Evolutionary conservation across 2,113 vertebrate genomes (phyloP).

Genomic region (Oreocharis arfaki): DNA sequence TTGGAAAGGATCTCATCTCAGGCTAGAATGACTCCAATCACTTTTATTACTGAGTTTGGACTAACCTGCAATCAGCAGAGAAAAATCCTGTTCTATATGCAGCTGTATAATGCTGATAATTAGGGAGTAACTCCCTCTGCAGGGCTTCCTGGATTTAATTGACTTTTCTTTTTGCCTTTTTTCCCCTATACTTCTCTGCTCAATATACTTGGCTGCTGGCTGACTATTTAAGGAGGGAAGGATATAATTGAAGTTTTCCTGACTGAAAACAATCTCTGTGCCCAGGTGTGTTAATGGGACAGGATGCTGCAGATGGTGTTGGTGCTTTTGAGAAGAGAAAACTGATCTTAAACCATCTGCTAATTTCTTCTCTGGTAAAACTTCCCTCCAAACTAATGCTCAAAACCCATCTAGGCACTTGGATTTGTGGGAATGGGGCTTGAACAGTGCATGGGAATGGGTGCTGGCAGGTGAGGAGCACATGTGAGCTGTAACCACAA

Average conservation of each 20-base stretch:
- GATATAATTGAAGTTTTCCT: neutral
- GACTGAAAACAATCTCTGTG: neutral
- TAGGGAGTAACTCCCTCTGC: neutral
- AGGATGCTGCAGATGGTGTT: neutral
- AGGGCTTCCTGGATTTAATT: neutral
- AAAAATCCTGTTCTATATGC: neutral
- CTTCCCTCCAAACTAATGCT: neutral
- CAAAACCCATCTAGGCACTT: neutral
- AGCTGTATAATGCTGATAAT: neutral
- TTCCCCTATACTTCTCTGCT: neutral
- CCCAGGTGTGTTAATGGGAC: neutral
- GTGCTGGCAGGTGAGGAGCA: neutral
- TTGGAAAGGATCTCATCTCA: neutral
- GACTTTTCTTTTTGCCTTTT: neutral
- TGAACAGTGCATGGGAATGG: neutral
- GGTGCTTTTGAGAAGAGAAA: neutral
- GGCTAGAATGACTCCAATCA: neutral
- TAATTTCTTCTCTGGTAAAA: neutral
- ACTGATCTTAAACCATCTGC: neutral
- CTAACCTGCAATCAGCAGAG: neutral
- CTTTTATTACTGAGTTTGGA: neutral
- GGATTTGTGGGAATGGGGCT: neutral
- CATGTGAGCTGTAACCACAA: accelerated
- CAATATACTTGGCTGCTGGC: neutral
- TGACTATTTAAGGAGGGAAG: neutral